Percentiles rank a stretch among this genome's conserved stretches.
These are phyloP conservation scores for Drosophila santomea DNA, from an alignment of 1,140 invertebrate species.

Conservation along the genomic window DNA sequence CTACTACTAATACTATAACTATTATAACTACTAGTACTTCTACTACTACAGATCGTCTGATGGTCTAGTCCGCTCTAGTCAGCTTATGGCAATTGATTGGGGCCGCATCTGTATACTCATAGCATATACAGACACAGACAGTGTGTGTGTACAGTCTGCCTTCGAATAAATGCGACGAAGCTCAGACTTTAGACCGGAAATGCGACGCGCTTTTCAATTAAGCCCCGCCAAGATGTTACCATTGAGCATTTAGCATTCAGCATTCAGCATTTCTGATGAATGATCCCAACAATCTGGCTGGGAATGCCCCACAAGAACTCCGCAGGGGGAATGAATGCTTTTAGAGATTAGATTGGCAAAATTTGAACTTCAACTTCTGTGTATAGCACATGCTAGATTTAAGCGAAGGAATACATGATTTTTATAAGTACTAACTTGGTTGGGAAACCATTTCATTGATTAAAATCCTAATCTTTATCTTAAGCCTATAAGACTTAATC, in stretches of 20 bases:
- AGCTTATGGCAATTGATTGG: constrained; percentile 71
- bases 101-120: constrained; percentile 21
- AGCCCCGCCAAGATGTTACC: constrained; percentile 27
- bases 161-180: constrained; percentile 6
- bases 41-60: constrained; percentile 4
- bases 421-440: no score
- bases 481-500: no score
- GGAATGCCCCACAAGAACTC: constrained; percentile 13
- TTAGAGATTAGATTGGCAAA: constrained; percentile 1
- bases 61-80: constrained; percentile 4
- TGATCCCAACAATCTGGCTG: not conserved
- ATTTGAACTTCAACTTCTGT: no score
- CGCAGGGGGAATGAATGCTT: not conserved
- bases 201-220: constrained; percentile 82
- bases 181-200: constrained; percentile 55
- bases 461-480: no score
- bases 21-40: no score
- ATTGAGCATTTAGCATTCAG: not conserved
- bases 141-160: constrained; percentile 29
- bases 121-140: no score
- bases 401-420: no score
- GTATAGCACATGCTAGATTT: no score
- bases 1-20: constrained; percentile 3
- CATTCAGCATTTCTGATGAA: not conserved
- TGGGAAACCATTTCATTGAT: no score